Base-by-base conservation (phyloP, 2,113 vertebrate genomes). In the Nipponia nippon region DNA sequence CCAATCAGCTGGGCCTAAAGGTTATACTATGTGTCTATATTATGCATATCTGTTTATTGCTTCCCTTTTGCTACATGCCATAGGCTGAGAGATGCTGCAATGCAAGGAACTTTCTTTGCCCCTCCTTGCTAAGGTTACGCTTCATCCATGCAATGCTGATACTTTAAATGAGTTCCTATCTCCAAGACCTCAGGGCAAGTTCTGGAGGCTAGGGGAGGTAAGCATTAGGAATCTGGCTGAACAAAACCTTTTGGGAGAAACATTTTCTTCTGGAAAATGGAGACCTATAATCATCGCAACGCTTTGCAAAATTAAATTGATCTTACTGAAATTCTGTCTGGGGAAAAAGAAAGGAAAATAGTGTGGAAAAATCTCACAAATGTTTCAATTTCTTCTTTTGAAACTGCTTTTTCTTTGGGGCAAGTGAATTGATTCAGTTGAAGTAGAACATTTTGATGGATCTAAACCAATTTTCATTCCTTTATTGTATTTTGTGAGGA, bases 401-500 rank as follows among this genome's bases (percentile, higher is more conserved):
- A 91, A 94, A 79, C 58, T 69, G 34, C 34, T 72, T 96, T 95
- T 94, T 89, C 73, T 94, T 93, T 85, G 87, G 72, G 81, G 66
- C 49, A 82, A 96, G 62, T 91, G 53, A 91, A 87, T 72, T 69
- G 22, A 73, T 95, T 96, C 87, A 49, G 23, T 25, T 87, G 89
- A 91, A 95, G 47, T 25, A 78, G 77, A 94, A 93, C 62, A 77
- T 95, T 91, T 82, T 95, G 81, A 96, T 91, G 49, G 70, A 87
- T 94, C 58, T 95, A 80, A 94, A 96, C 23, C 82, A 89, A 85
- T 94, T 95, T 95, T 96, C 49, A 56, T 89, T 94, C 47, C 22
- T 89, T 92, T 87, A 91, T 93, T 92, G 67, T 36, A 44, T 89
- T 91, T 82, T 89, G 56, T 73, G 76, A 80, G 40, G 70, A 94